Conservation (phyloP, 2,113 vertebrate species). For the Recurvirostra avosetta region DNA sequence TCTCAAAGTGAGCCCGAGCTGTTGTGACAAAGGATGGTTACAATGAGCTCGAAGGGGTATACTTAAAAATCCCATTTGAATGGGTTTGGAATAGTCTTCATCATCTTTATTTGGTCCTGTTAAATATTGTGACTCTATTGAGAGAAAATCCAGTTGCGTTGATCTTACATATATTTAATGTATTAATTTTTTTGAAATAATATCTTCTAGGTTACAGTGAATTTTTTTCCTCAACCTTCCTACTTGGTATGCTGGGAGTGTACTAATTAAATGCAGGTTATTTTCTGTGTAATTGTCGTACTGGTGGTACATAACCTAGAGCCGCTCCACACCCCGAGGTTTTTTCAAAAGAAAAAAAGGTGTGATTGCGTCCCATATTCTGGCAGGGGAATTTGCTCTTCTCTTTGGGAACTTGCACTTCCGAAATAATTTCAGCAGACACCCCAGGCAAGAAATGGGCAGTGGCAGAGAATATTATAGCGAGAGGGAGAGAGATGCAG, state of each 20-base stretch:
- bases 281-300: slow-evolving; percentile 9
- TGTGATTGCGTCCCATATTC: not conserved
- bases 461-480: slow-evolving; percentile 22
- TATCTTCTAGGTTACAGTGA: not conserved
- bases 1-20: slow-evolving; percentile 28
- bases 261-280: slow-evolving; percentile 47
- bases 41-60: slow-evolving; percentile 27
- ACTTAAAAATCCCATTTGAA: slow-evolving; percentile 52
- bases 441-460: slow-evolving; percentile 21
- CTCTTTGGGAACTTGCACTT: slow-evolving; percentile 19
- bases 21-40: slow-evolving; percentile 53
- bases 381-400: not conserved
- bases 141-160: not conserved
- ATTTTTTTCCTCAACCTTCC: not conserved
- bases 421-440: slow-evolving; percentile 9
- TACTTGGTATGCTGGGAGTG: slow-evolving; percentile 29
- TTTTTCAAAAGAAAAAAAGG: not conserved
- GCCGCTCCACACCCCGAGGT: not conserved
- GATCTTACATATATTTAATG: not conserved
- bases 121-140: slow-evolving; percentile 59
- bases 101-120: slow-evolving; percentile 44
- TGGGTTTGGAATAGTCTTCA: slow-evolving; percentile 36
- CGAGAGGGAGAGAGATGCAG: slow-evolving; percentile 11
- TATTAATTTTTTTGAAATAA: not conserved
- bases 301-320: slow-evolving; percentile 9